Percentiles rank a stretch among this genome's conserved stretches.
Evolutionary conservation across 1,140 invertebrate genomes (phyloP).

Genomic region (Eumaeus atala): DNA sequence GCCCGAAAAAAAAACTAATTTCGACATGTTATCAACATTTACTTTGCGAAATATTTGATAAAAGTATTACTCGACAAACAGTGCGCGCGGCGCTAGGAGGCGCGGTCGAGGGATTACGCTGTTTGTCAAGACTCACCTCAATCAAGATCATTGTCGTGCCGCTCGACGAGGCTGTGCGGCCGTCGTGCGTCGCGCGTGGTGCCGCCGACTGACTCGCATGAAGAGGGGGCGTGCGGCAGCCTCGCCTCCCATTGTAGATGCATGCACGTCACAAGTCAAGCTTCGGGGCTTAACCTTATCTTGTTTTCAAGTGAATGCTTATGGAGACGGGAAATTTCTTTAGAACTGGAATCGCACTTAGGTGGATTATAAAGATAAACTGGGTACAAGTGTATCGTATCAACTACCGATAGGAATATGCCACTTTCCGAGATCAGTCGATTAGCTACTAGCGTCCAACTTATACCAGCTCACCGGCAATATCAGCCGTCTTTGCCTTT

Average conservation of each 20-base stretch:
- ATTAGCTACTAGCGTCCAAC: too few relatives aligned
- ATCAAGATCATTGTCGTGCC: slow-evolving; percentile 23
- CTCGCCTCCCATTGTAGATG: slow-evolving; percentile 28
- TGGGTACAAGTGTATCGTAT: too few relatives aligned
- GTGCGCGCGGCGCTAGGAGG: slow-evolving; percentile 16
- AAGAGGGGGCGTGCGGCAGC: slow-evolving; percentile 43
- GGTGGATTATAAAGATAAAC: too few relatives aligned
- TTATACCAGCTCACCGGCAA: too few relatives aligned
- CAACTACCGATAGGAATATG: too few relatives aligned
- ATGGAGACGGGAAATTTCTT: background rate
- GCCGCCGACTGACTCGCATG: slow-evolving; percentile 47
- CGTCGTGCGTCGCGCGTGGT: slow-evolving; percentile 31
- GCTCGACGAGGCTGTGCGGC: slow-evolving; percentile 31
- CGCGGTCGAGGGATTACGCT: slow-evolving; percentile 25
- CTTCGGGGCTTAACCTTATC: slow-evolving; percentile 35
- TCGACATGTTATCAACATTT: background rate
- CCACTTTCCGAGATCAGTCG: too few relatives aligned
- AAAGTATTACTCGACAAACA: background rate
- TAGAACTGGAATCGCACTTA: background rate
- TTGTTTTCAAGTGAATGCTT: slow-evolving; percentile 23
- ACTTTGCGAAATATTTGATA: background rate
- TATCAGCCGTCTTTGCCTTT: too few relatives aligned
- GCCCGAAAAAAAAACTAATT: too few relatives aligned
- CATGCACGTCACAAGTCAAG: slow-evolving; percentile 19
- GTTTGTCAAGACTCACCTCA: slow-evolving; percentile 22